A percentile compares a stretch with the other conserved stretches of the same genome.
Conservation (phyloP, 2,113 vertebrate genomes). For the Semicossyphus pulcher region DNA sequence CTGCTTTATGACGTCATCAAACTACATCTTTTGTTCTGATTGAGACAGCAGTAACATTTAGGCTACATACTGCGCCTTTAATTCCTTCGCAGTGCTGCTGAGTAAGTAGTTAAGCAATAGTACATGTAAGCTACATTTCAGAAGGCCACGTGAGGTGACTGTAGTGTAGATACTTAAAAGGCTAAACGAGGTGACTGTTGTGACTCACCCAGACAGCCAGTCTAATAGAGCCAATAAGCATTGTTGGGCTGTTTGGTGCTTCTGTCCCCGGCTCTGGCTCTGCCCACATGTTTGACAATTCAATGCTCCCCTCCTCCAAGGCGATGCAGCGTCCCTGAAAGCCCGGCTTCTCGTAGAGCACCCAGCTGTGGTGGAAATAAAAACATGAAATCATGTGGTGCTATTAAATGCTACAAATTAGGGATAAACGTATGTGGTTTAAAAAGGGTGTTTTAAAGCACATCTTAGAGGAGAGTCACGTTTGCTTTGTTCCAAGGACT, state of each 20-base stretch:
- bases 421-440: too few relatives aligned
- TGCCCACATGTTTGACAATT: constrained; percentile 88
- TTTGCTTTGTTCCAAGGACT: background rate
- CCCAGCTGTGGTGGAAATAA: constrained; percentile 85
- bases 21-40: background rate
- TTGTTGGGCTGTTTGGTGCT: constrained; percentile 55
- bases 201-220: constrained; percentile 89
- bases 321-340: constrained; percentile 90
- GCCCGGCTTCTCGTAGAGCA: constrained; percentile 92
- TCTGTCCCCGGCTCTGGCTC: constrained; percentile 63
- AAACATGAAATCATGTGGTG: background rate
- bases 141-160: background rate
- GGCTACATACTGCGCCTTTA: background rate
- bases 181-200: background rate
- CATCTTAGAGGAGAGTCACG: background rate
- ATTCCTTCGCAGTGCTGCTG: constrained; percentile 6
- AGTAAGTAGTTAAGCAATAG: constrained; percentile 8
- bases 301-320: constrained; percentile 89
- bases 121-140: background rate
- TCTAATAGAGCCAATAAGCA: constrained; percentile 90
- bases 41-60: background rate
- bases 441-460: background rate
- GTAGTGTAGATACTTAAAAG: background rate
- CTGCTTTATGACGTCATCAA: background rate
- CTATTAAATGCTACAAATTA: background rate